Conservation (phyloP, 2,797 vertebrate genomes). For the Ciconia nigra region DNA sequence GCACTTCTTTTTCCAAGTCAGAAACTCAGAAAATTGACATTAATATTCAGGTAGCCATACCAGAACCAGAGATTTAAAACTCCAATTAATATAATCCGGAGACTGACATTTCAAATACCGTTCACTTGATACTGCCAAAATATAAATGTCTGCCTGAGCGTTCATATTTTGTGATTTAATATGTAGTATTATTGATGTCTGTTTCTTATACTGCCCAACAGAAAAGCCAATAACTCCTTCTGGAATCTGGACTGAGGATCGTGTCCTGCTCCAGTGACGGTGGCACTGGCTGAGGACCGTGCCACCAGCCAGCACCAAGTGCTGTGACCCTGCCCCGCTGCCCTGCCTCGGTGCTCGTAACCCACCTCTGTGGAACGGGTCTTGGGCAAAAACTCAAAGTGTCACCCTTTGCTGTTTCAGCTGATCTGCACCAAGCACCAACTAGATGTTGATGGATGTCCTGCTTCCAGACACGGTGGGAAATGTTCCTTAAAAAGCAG, state of each 20-base stretch:
- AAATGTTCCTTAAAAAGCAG: neutral
- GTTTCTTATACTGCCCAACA: too few relatives aligned
- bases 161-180: neutral
- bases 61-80: neutral
- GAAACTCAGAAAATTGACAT: neutral
- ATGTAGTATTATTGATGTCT: neutral
- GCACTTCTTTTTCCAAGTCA: neutral
- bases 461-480: neutral
- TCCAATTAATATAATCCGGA: neutral
- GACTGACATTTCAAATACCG: neutral
- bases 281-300: neutral
- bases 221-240: neutral
- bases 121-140: neutral
- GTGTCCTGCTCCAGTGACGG: neutral
- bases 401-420: too few relatives aligned
- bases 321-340: neutral
- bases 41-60: neutral
- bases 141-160: neutral
- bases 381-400: too few relatives aligned
- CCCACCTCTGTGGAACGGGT: neutral
- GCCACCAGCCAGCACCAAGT: neutral
- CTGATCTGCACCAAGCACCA: neutral
- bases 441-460: rapidly evolving
- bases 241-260: neutral
- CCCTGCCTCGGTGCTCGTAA: rapidly evolving